These are phyloP conservation scores for Tenthredo livida DNA, from an alignment of 2,888 invertebrate genomes.

Conservation along the genomic window DNA sequence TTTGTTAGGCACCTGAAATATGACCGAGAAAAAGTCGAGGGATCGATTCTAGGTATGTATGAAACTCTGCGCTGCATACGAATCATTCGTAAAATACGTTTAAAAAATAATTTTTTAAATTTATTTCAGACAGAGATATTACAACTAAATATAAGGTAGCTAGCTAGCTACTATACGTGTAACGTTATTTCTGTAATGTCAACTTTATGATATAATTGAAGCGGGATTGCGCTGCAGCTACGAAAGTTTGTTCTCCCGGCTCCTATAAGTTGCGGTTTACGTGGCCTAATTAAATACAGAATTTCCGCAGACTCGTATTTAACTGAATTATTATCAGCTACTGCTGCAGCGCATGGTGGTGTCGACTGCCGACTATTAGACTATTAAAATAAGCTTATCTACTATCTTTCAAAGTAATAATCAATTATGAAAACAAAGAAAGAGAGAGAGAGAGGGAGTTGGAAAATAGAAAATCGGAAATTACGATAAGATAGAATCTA, in stretches of 20 bases:
- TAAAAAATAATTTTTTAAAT: background rate
- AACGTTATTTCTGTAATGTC: background rate
- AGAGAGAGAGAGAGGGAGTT: too few species aligned
- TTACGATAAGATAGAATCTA: background rate
- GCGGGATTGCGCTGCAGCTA: background rate
- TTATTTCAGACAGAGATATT: background rate
- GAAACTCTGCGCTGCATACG: background rate
- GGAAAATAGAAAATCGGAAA: background rate
- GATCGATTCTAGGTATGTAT: background rate
- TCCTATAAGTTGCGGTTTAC: slow-evolving; percentile 8
- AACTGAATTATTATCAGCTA: slow-evolving; percentile 10
- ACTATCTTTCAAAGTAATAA: background rate
- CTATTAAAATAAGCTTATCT: background rate
- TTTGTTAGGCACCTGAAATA: background rate
- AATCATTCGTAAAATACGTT: background rate
- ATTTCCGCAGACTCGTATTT: slow-evolving; percentile 1
- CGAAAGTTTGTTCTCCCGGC: slow-evolving; percentile 21
- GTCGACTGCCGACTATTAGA: background rate
- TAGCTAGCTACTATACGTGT: too few species aligned
- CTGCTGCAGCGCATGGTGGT: background rate
- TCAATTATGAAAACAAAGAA: background rate
- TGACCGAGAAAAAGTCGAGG: background rate
- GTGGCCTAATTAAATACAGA: slow-evolving; percentile 38
- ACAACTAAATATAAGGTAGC: too few species aligned
- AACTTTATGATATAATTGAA: slow-evolving; percentile 22